Conservation (phyloP, 2,797 vertebrate genomes). For the Pelobates cultripes region DNA sequence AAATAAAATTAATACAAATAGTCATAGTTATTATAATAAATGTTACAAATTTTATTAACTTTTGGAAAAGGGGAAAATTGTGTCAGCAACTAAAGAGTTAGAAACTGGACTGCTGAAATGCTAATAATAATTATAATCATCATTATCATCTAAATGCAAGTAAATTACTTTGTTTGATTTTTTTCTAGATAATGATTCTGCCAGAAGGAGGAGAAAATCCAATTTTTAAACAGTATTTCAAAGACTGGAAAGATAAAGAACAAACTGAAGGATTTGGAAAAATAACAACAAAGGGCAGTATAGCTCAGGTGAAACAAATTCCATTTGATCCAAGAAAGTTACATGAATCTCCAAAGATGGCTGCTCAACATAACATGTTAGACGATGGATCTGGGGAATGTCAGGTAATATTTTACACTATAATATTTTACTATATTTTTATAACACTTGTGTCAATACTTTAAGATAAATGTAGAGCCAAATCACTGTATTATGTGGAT, state of each 20-base stretch:
- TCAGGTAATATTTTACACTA: constrained; percentile 70
- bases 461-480: not conserved
- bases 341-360: constrained; percentile 83
- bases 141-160: too few species aligned
- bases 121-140: too few species aligned
- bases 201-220: constrained; percentile 89
- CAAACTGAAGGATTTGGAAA: constrained; percentile 86
- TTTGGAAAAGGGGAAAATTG: too few species aligned
- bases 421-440: not conserved
- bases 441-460: not conserved
- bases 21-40: too few species aligned
- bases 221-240: constrained; percentile 92
- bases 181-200: constrained; percentile 86
- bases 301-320: constrained; percentile 82
- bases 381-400: constrained; percentile 84
- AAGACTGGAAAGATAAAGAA: constrained; percentile 83
- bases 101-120: too few species aligned
- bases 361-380: constrained; percentile 89
- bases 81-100: too few species aligned
- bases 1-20: too few species aligned
- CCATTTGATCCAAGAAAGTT: constrained; percentile 85
- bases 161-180: too few species aligned
- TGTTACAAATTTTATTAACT: too few species aligned
- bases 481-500: not conserved
- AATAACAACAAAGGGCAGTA: constrained; percentile 81